Evolutionary conservation across 2,888 invertebrate genomes (phyloP), one percentile per base, ranked within the genome.

Genomic region (Callinectes sapidus): DNA sequence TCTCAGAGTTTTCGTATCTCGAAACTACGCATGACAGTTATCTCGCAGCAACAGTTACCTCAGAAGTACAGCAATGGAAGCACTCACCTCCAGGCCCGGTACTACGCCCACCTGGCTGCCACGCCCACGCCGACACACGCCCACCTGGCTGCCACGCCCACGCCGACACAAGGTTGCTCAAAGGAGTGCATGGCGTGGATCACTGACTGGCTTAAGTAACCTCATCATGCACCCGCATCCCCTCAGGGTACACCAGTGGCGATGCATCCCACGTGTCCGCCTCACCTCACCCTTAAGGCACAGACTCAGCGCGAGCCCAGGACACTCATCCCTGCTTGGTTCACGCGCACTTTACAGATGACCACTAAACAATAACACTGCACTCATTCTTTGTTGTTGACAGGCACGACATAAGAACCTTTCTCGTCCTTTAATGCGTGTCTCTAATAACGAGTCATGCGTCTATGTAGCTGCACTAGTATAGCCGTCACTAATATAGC

Each of bases 121-220:
- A 61, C 71, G 28, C 71, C 71, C 71, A 71, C 71, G 71, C 71
- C 28, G 71, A 10, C 28, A 71, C n/a, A n/a, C n/a, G n/a, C n/a
- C n/a, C n/a, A n/a, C n/a, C n/a, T n/a, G 61, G 23, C 61, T 23
- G 61, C 61, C 61, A 61, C 71, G 28, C 71, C 71, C 71, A 71
- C 71, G 71, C 71, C 28, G 71, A 10, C 28, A 71, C n/a, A n/a
- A 71, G 71, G 71, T 28, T 71, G 71, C 28, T 71, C 71, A 71
- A 28, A 28, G 71, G 71, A n/a, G 71, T 71, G 71, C 71, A 71
- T 71, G 71, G n/a, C 28, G 71, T 71, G 71, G 71, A 71, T 71
- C 71, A 28, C 71, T 71, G 71, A 71, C 71, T n/a, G 71, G 71
- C 28, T 28, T n/a, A 71, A 71, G 28, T 71, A 71, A 71, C 28